Base-by-base conservation (phyloP, 2,888 invertebrate genomes). In the Allacma fusca region DNA sequence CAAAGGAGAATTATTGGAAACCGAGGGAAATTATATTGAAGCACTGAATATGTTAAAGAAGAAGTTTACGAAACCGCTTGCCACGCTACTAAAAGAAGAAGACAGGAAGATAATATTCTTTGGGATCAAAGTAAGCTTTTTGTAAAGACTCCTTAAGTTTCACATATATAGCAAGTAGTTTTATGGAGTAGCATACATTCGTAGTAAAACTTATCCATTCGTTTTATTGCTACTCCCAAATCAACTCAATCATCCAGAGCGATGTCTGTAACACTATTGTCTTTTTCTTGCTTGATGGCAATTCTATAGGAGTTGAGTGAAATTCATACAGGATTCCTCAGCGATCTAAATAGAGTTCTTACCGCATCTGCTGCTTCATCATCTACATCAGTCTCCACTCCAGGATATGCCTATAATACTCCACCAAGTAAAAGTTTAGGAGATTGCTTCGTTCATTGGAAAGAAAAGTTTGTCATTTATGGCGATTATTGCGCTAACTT, bases 401-500 rank as follows among this genome's bases (percentile, higher is more conserved):
- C 89, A 80, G 89, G 90, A 86, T 82, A 82, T 70, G 73, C 81
- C 9, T 82, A 80, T 71, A 88, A 90, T 79, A 88, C 90, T 0
- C 88, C 87, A 24, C 75, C 71, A 7, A 80, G 75, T 26, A 82
- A 83, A 76, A 89, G 89, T 85, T 88, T 96, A 74, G 93, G 94
- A 70, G 92, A 93, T 86, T 94, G 95, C 81, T 98, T 98, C 88
- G 90, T 97, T 71, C 92, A 93, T 84, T 96, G 94, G 91, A 92
- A 96, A 84, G 94, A 95, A 86, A 92, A 93, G 80, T 93, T 99
- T 86, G 90, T 98, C 44, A 91, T 96, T 76, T 99, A 99, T 86
- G 98, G 97, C 19, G 94, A 94, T 86, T 99, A 97, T 87, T 98
- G 98, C 88, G 94, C 97, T 68, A 95, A 96, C 87, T 90, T 99